phyloP scores from a whole-genome alignment of 2,888 invertebrate species.

The Mimachlamys varia region DNA sequence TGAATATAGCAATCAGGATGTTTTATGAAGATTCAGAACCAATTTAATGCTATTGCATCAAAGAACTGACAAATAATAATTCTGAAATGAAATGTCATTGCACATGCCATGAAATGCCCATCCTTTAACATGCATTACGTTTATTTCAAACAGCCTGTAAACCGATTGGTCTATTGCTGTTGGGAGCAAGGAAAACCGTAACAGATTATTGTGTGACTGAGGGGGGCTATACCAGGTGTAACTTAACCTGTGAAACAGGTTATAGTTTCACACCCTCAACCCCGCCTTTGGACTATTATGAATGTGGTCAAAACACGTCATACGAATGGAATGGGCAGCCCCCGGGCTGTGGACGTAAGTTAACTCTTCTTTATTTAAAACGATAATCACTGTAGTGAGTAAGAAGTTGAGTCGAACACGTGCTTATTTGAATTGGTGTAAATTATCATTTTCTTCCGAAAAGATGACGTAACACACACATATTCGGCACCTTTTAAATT shows the following conservation, averaged over 20 bases:
- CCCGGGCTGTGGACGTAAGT: constrained; percentile 36
- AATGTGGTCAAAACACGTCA: constrained; percentile 39
- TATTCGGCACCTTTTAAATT: no score
- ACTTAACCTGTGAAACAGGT: background rate
- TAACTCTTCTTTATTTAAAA: no score
- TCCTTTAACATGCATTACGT: background rate
- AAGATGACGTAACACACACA: no score
- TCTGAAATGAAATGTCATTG: no score
- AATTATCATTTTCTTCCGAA: no score
- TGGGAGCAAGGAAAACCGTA: background rate
- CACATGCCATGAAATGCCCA: background rate
- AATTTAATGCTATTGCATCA: no score
- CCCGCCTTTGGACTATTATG: constrained; percentile 35
- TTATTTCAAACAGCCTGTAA: background rate
- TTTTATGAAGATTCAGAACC: no score
- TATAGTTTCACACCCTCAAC: background rate
- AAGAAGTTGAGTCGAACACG: background rate
- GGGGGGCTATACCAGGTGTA: background rate
- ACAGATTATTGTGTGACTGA: background rate
- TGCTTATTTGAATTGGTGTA: no score
- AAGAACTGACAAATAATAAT: no score
- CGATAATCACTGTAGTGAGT: background rate
- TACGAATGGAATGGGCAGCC: constrained; percentile 28
- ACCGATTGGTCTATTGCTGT: background rate
- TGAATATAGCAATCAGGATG: no score